These are phyloP conservation scores for Syndactyla subalaris DNA, from an alignment of 2,797 vertebrate genomes.

Conservation along the genomic window DNA sequence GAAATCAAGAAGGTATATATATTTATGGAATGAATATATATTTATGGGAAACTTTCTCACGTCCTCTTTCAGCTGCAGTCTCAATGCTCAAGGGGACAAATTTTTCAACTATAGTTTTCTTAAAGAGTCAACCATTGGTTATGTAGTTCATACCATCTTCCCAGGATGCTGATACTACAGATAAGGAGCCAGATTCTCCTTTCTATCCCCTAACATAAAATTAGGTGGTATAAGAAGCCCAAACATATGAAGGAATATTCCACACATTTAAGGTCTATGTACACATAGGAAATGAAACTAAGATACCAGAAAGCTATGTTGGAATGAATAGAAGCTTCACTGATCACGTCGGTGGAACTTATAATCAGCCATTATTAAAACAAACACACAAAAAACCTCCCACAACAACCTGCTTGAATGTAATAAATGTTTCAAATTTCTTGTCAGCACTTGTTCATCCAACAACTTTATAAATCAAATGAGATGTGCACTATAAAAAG, in stretches of 20 bases:
- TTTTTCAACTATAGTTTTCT: background rate
- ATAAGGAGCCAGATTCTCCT: background rate
- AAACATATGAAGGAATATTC: background rate
- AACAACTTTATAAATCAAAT: background rate
- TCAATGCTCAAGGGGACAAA: background rate
- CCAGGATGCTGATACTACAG: background rate
- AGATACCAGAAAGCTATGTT: background rate
- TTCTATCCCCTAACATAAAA: background rate
- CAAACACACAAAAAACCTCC: background rate
- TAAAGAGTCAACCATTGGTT: background rate
- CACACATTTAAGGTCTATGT: background rate
- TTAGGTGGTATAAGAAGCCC: background rate
- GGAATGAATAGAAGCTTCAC: background rate
- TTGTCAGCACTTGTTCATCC: background rate
- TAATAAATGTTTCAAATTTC: background rate
- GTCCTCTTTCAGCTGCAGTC: background rate
- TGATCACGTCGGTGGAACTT: background rate
- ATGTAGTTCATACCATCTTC: background rate
- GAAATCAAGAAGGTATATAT: background rate
- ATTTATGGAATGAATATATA: background rate
- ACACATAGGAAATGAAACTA: background rate
- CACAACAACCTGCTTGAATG: background rate
- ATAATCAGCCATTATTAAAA: background rate
- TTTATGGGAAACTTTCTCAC: background rate
- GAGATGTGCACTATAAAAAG: background rate